These are phyloP conservation scores for Gymnocypris eckloni DNA, from an alignment of 2,797 vertebrate species.

Conservation along the genomic window DNA sequence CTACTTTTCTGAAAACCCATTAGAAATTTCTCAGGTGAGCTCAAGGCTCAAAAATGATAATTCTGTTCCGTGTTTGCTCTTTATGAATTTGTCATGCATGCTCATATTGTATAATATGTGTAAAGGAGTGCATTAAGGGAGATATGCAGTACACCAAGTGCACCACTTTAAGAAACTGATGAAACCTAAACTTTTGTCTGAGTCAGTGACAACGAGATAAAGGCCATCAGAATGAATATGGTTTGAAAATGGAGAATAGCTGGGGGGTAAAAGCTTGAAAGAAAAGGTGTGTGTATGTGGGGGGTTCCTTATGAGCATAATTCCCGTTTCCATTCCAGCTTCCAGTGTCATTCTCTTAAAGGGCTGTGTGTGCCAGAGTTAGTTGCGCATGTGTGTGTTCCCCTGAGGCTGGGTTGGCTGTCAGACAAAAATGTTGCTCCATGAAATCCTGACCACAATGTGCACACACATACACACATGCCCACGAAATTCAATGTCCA, in stretches of 20 bases:
- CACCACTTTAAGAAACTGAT: conserved; percentile 32
- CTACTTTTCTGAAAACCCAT: neutral
- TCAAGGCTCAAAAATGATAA: neutral
- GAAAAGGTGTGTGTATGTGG: conserved; percentile 1
- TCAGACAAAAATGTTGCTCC: conserved; percentile 82
- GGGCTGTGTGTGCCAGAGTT: conserved; percentile 50
- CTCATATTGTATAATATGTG: neutral
- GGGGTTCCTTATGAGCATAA: conserved; percentile 69
- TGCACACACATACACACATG: conserved; percentile 18
- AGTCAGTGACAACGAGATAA: conserved; percentile 35
- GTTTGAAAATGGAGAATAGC: conserved; percentile 45
- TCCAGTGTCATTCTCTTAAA: conserved; percentile 81
- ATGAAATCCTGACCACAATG: conserved; percentile 83
- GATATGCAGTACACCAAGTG: conserved; percentile 8
- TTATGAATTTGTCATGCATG: neutral
- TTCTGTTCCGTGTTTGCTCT: neutral
- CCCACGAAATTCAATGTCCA: conserved; percentile 52
- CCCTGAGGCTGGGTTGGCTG: conserved; percentile 83
- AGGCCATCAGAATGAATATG: conserved; percentile 42
- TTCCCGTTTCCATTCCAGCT: conserved; percentile 77
- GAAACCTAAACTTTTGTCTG: conserved; percentile 31
- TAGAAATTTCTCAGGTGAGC: neutral
- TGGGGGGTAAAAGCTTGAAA: conserved; percentile 54
- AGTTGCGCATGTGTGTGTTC: conserved; percentile 62
- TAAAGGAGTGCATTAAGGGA: conserved; percentile 7